Base-by-base conservation (phyloP, 1,140 invertebrate species). In the Palaemon carinicauda region DNA sequence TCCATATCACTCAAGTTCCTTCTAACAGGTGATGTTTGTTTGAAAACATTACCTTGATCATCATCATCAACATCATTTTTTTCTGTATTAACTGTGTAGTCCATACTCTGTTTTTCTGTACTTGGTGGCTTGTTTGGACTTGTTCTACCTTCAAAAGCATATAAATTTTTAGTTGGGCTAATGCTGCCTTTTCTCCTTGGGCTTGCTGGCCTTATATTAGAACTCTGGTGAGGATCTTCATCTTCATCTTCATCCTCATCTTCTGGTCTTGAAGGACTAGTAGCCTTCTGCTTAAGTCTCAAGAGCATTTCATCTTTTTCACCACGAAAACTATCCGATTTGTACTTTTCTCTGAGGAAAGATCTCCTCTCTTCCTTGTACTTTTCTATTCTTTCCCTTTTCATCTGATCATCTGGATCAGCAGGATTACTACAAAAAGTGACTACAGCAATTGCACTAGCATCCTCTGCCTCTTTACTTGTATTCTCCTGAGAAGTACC, bases 341-440 rank as follows among this genome's bases (percentile, higher is more conserved):
- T 94, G 90, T 96, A 96, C 91, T 97, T 97, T 90, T 97, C 96
- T 41, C 96, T 93, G 27, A 98, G 91, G 90, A 96, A 96, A 79
- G 94, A 95, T 80, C 97, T 93, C n/a, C 97, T 92, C 90, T 97
- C 96, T 91, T 97, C 96, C 92, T 98, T 98, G 90, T 97, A 97
- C 90, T 96, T 95, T 91, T 97, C 96, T 88, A 97, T 97, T 60
- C 96, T 80, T 77, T 91, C 90, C 52, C 91, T 84, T 21, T 91
- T 90, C 24, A 73, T 52, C 27, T 71, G 80, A n/a, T 90, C 89
- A 52, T 27, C 77, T 1, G 50, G 73, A 52, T 87, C 71, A n/a
- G 51, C 33, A 69, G 65, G 33, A 29, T 56, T 80, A 56, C 78
- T 77, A 19, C 74, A n/a, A n/a, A 51, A 50, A 52, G 24, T 75